Conservation (phyloP, 2,113 vertebrate species). For the Callopanchax toddi region DNA sequence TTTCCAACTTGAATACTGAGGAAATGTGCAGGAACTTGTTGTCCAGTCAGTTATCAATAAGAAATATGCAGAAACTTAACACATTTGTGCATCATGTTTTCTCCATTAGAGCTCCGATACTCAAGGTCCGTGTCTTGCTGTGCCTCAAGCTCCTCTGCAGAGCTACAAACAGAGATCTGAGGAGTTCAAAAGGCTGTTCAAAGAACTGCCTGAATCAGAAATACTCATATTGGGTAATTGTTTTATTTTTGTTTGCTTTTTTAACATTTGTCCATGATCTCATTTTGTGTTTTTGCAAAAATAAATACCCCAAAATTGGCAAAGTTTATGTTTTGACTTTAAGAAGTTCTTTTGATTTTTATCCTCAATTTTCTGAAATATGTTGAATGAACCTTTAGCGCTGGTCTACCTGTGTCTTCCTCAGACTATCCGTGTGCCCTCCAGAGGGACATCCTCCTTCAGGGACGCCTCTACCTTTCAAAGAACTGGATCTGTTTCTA, state of each 20-base stretch:
- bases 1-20: not conserved
- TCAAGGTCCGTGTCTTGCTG: conserved; percentile 42
- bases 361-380: no score
- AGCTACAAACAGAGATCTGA: conserved; percentile 91
- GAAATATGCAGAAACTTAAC: not conserved
- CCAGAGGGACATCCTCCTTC: conserved; percentile 92
- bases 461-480: conserved; percentile 91
- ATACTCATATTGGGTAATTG: conserved; percentile 86
- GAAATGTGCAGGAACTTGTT: no score
- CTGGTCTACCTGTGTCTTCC: conserved; percentile 1
- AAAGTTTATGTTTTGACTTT: no score
- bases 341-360: no score
- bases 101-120: conserved; percentile 57
- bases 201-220: conserved; percentile 87
- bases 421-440: conserved; percentile 92
- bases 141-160: conserved; percentile 80
- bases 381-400: not conserved
- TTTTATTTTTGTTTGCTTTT: no score
- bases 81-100: not conserved
- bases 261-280: no score
- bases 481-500: conserved; percentile 95
- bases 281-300: no score
- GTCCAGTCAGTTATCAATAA: no score
- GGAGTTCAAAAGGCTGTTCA: conserved; percentile 91
- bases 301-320: no score